These are phyloP conservation scores for Nycteola revayana DNA, from an alignment of 2,888 invertebrate genomes.

Conservation along the genomic window DNA sequence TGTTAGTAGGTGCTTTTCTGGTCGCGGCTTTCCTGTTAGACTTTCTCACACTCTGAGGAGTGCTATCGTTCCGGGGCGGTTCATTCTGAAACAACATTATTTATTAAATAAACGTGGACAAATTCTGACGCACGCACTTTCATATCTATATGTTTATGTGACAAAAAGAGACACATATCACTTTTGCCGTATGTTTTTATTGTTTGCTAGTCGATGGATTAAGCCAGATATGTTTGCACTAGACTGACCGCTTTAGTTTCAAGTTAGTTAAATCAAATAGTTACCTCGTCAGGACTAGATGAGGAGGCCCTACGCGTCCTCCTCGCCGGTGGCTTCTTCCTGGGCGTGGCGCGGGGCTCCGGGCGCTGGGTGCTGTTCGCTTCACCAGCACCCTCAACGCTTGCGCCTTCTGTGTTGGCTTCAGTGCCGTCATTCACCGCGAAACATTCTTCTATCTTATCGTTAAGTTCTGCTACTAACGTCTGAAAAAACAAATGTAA, in stretches of 20 bases:
- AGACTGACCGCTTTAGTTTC: no score
- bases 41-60: conserved; percentile 61
- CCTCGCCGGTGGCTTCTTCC: conserved; percentile 42
- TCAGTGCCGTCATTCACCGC: conserved; percentile 65
- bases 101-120: background rate
- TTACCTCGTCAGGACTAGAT: conserved; percentile 64
- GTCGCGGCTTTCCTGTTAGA: conserved; percentile 55
- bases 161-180: no score
- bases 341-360: conserved; percentile 44
- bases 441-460: conserved; percentile 85
- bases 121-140: no score
- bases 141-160: no score
- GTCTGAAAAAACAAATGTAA: conserved; percentile 47
- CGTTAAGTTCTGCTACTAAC: conserved; percentile 85
- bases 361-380: conserved; percentile 21
- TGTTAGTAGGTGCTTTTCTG: conserved; percentile 39
- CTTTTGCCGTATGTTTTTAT: no score
- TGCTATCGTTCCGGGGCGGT: conserved; percentile 48
- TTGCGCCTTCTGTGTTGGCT: conserved; percentile 31
- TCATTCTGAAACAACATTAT: conserved; percentile 54
- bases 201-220: no score
- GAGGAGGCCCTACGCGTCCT: conserved; percentile 53
- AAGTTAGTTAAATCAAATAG: background rate
- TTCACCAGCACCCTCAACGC: conserved; percentile 21
- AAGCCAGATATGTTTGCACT: no score